Evolutionary conservation across 1,140 invertebrate genomes (phyloP).

Genomic region (Babylonia areolata): DNA sequence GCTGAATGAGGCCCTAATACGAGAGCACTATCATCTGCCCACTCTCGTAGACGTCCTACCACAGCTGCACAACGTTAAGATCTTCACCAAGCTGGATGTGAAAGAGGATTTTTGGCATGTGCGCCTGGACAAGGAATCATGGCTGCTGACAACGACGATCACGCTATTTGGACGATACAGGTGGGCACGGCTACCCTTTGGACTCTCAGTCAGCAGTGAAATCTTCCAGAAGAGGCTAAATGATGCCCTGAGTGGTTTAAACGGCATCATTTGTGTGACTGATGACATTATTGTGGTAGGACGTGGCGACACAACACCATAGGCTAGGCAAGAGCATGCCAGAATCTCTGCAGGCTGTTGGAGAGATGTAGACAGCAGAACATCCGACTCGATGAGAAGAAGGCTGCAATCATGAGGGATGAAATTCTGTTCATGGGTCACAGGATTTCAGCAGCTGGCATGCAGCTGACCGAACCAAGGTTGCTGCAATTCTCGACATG

Average conservation of each 20-base stretch:
- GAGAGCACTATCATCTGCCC: constrained; percentile 46
- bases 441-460: constrained; percentile 44
- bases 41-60: constrained; percentile 56
- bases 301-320: constrained; percentile 37
- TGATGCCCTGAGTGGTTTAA: constrained; percentile 44
- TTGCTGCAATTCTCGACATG: constrained; percentile 26
- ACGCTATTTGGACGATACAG: constrained; percentile 57
- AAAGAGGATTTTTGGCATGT: constrained; percentile 63
- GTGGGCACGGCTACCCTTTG: constrained; percentile 55
- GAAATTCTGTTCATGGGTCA: constrained; percentile 54
- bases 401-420: constrained; percentile 37
- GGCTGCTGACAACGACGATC: constrained; percentile 61
- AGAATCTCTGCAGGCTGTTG: constrained; percentile 20
- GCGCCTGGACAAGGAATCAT: constrained; percentile 56
- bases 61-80: constrained; percentile 45
- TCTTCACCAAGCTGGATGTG: constrained; percentile 56
- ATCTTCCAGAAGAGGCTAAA: constrained; percentile 53
- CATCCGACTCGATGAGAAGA: constrained; percentile 52
- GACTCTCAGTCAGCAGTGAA: constrained; percentile 49
- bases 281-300: constrained; percentile 33
- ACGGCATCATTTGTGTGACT: constrained; percentile 44
- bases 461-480: neutral
- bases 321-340: constrained; percentile 28
- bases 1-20: constrained; percentile 39
- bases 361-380: constrained; percentile 37